Evolutionary conservation across 2,888 invertebrate species (phyloP).

Genomic region (Melangyna quadrimaculata): DNA sequence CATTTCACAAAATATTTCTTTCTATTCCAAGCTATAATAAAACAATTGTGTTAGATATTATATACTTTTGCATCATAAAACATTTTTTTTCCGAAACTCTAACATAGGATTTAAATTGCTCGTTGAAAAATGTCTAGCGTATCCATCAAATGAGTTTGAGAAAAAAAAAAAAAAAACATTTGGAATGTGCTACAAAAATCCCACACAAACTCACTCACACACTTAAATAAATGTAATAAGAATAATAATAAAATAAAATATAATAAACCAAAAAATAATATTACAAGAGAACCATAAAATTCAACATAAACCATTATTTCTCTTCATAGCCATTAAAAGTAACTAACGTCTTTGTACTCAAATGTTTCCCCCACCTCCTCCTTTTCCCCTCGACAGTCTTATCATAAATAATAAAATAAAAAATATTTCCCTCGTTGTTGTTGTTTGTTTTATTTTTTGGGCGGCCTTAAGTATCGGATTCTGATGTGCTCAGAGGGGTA

Average conservation of each 20-base stretch:
- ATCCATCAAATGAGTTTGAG: constrained; percentile 43
- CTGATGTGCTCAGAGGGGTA: constrained; percentile 20
- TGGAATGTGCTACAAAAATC: constrained; percentile 66
- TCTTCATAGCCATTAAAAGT: constrained; percentile 70
- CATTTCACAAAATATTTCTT: constrained; percentile 8
- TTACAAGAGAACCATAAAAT: constrained; percentile 62
- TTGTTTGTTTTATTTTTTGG: constrained; percentile 13
- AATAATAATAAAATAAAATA: constrained; percentile 70
- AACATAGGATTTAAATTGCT: constrained; percentile 32
- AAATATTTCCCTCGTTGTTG: constrained; percentile 46
- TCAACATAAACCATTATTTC: constrained; percentile 71
- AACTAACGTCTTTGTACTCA: constrained; percentile 69
- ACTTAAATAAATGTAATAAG: constrained; percentile 53
- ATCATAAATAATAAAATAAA: constrained; percentile 66
- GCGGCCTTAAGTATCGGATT: not conserved
- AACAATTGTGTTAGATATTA: constrained; percentile 46
- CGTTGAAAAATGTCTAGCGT: constrained; percentile 33
- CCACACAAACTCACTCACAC: constrained; percentile 14
- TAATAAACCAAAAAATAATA: constrained; percentile 42
- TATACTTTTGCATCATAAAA: constrained; percentile 28
- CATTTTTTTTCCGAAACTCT: constrained; percentile 16
- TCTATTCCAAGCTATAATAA: constrained; percentile 32
- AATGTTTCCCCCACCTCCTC: constrained; percentile 42
- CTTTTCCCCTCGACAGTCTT: constrained; percentile 43
- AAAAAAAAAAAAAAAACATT: constrained; percentile 14